Conservation (phyloP, 2,113 vertebrate genomes). For the Scytalopus superciliaris region DNA sequence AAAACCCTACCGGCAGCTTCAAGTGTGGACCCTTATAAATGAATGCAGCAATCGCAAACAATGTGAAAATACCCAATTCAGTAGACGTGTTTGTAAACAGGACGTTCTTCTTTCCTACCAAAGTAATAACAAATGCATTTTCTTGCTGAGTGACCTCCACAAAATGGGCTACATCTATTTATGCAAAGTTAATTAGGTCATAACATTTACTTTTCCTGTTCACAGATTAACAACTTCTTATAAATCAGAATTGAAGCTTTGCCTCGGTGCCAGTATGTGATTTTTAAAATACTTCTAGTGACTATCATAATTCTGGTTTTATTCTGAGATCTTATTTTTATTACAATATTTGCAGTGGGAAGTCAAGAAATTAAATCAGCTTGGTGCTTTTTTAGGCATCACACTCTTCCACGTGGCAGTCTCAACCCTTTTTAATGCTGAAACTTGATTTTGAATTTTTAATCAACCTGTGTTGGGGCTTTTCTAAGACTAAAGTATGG, state of each 20-base stretch:
- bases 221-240: neutral
- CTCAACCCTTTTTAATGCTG: neutral
- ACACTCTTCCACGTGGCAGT: neutral
- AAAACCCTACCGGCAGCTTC: neutral
- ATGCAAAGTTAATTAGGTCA: neutral
- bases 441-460: neutral
- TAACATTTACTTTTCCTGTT: neutral
- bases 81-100: neutral
- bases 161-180: neutral
- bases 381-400: neutral
- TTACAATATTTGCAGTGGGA: neutral
- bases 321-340: neutral
- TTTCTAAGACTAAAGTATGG: neutral
- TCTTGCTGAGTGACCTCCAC: neutral
- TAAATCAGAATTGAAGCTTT: neutral
- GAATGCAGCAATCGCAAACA: neutral
- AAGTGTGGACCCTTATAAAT: neutral
- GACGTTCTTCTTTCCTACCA: neutral
- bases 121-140: neutral
- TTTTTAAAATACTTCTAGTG: neutral
- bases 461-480: neutral
- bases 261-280: neutral
- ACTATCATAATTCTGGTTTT: neutral
- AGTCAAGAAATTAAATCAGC: neutral
- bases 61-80: neutral